Base-by-base conservation (phyloP, 2,113 vertebrate species). In the Lampris megalopsis region DNA sequence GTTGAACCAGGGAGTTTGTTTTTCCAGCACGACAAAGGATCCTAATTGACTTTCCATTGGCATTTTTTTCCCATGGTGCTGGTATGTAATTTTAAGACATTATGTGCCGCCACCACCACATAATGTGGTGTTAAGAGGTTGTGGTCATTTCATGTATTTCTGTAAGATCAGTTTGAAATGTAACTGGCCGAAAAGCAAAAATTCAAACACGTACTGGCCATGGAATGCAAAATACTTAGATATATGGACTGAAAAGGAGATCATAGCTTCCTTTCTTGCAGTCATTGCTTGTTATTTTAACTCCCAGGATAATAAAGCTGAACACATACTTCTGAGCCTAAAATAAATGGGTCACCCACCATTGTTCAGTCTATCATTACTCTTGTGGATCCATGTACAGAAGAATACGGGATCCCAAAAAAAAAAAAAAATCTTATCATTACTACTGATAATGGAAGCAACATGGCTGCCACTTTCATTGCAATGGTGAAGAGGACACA, bases 211-310 rank as follows among this genome's bases (percentile, higher is more conserved):
- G 24, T 37, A 59, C 56, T 68, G 13, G 48, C 70, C 42, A 64
- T 49, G 38, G 65, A 63, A 45, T 60, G 37, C 42, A 74, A 48
- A 69, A 53, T 74, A 49, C 13, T 49, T 74, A 3, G 77, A 79
- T 47, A 73, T 79, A 38, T 73, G 77, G 78, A 80, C 71, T 5
- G 73, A 67, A 68, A 79, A 68, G 57, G 70, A 57, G 45, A 62
- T 79, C 41, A 74, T 57, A 58, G 65, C 64, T 24, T 73, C 70
- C n/a, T 80, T 73, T 38, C 63, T 80, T 2, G 57, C 13, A n/a
- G 48, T 73, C 49, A 79, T 70, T 73, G 70, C 77, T 52, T 79
- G 70, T 24, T 79, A 65, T 42, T 78, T 71, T 45, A 45, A 56
- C 48, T 42, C 56, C 64, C 37, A 56, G 54, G 52, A 73, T 37